Conservation (phyloP, 2,888 invertebrate species). For the Kuschelorhynchus macadamiae region DNA sequence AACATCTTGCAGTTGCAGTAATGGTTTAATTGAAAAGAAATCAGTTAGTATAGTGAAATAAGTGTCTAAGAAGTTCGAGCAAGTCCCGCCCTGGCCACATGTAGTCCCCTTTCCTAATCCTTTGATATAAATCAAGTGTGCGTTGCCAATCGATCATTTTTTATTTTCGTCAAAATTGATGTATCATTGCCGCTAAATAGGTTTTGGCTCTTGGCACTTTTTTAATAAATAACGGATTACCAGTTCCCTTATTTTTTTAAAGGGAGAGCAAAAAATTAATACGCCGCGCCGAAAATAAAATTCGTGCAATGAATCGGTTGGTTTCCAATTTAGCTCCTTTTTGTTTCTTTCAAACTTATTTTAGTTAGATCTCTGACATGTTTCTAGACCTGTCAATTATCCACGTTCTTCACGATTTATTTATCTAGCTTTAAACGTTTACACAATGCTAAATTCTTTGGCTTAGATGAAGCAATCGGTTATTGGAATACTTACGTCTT, state of each 20-base stretch:
- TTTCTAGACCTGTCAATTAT: too few species aligned
- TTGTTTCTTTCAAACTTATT: too few species aligned
- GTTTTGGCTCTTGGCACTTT: conserved; percentile 41
- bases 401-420: too few species aligned
- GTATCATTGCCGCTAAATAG: conserved; percentile 62
- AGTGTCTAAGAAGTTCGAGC: too few species aligned
- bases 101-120: conserved; percentile 57
- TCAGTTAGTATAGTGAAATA: too few species aligned
- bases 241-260: conserved; percentile 24
- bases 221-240: conserved; percentile 53
- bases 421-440: too few species aligned
- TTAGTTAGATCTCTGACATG: too few species aligned
- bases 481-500: too few species aligned
- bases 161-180: conserved; percentile 66
- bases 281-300: conserved; percentile 28
- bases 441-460: too few species aligned
- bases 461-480: too few species aligned
- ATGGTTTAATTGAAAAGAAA: too few species aligned
- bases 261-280: conserved; percentile 30
- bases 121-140: conserved; percentile 66
- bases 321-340: conserved; percentile 9
- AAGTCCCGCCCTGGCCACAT: conserved; percentile 26
- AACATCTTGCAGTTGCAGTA: too few species aligned
- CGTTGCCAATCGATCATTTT: conserved; percentile 68
- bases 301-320: conserved; percentile 19